Base-by-base conservation (phyloP, 2,113 vertebrate species). In the Tupaia chinensis region DNA sequence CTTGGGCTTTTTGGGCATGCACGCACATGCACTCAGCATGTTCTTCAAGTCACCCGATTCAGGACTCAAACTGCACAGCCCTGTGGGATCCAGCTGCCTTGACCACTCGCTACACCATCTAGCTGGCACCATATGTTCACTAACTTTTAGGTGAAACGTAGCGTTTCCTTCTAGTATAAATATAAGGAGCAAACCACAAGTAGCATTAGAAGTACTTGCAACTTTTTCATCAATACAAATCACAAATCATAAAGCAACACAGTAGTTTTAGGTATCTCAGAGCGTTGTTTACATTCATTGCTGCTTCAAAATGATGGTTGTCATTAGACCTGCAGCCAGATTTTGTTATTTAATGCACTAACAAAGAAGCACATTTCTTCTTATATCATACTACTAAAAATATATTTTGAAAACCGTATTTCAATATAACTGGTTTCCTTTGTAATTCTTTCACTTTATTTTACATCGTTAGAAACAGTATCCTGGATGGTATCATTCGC, bases 381-480 rank as follows among this genome's bases (percentile, higher is more conserved):
- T 65, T 66, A 7, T 80, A 27, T 34, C 9, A 25, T 80, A 68
- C 81, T 66, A 86, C 29, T 7, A 63, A 87, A 92, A 54, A 93
- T 34, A 32, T 80, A 78, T 81, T 96, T 94, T 78, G 65, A 91
- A 92, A 93, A 73, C 23, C n/a, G 29, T 60, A 78, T 90, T 95
- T 96, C 84, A 81, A 5, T 66, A 56, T 83, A 54, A 93, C 85
- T 82, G 60, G 73, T 77, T 94, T 92, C 19, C 85, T 93, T 93
- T 22, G 53, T 81, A 77, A 72, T 70, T 10, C 14, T 27, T 9
- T 83, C 32, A n/a, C 81, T 92, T 94, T 34, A 22, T 93, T 69
- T 72, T 23, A 69, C 60, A 73, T 68, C n/a, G 20, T 93, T 93
- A 81, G 86, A 82, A 87, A 80, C 2, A 89, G n/a, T 74, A 70